Evolutionary conservation across 2,888 invertebrate genomes (phyloP).

Genomic region (Alentia gelatinosa): DNA sequence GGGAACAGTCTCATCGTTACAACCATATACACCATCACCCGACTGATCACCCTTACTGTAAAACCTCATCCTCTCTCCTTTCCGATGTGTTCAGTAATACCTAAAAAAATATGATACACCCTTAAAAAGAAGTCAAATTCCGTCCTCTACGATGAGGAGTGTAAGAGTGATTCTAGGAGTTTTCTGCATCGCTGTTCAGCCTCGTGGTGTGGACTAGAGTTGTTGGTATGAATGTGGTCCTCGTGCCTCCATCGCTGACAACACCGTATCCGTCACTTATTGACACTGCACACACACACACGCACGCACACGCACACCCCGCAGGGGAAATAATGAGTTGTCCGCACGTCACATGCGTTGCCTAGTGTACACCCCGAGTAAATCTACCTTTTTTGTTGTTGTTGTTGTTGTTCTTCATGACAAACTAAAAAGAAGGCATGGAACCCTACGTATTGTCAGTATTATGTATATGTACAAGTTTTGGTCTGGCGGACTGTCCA

Average conservation of each 20-base stretch:
- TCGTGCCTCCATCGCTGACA: neutral
- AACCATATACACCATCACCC: neutral
- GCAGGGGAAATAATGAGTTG: too few species aligned
- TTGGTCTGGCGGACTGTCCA: neutral
- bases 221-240: neutral
- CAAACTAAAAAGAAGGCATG: neutral
- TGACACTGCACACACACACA: neutral
- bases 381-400: neutral
- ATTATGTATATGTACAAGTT: constrained; percentile 15
- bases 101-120: neutral
- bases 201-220: constrained; percentile 22
- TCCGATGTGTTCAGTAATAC: neutral
- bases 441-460: neutral
- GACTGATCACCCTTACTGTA: neutral
- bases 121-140: neutral
- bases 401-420: too few species aligned
- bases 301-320: too few species aligned
- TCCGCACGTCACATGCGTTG: neutral
- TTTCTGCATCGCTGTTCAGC: neutral
- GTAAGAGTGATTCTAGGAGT: too few species aligned
- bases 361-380: neutral
- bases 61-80: too few species aligned
- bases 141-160: too few species aligned
- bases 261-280: neutral
- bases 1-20: neutral